Evolutionary conservation across 1,140 invertebrate species (phyloP), one percentile per base, ranked within the genome.

Genomic region (Drosophila elegans): DNA sequence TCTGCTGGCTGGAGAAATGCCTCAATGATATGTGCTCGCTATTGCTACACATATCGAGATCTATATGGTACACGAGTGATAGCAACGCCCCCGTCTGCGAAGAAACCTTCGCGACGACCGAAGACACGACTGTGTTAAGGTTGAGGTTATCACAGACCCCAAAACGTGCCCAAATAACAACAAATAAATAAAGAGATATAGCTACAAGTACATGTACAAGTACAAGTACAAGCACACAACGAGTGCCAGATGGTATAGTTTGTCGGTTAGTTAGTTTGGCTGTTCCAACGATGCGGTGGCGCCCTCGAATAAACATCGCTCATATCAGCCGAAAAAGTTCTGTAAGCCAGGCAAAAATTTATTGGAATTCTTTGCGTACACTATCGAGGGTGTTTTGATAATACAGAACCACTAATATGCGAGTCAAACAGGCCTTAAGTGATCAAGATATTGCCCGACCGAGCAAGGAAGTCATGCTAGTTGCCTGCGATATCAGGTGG

Each of bases 141-240:
- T 86, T 89, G 83, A 86, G 83, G 83, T 83, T 86, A 86, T 86
- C 82, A 86, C 48, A 56, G 55, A 63, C 72, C 48, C 61, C 66
- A 63, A 59, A 83, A 86, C 83, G 83, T 86, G 83, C 75, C 64
- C 62, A 48, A 73, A 56, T 55, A 49, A 66, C 60, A 36, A 80
- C 63, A 64, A 62, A 63, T 73, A 57, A 42, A 36, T 32, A 11
- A 3, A 13, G 54, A 78, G 62, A 72, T 59, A 73, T 59, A 57
- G 49, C 75, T 13, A 75, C 75, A 62, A 60, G 63, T 79, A 66
- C 74, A 63, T 62, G 27, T 64, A 21, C 16, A 21, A 21, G n/a
- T n/a, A n/a, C n/a, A n/a, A n/a, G n/a, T n/a, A 16, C 78, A 69
- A 79, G 45, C 71, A 42, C 53, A 60, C 48, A 13, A 27, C 69